Conservation (phyloP, 2,888 invertebrate genomes). For the Agapetus fuscipes region DNA sequence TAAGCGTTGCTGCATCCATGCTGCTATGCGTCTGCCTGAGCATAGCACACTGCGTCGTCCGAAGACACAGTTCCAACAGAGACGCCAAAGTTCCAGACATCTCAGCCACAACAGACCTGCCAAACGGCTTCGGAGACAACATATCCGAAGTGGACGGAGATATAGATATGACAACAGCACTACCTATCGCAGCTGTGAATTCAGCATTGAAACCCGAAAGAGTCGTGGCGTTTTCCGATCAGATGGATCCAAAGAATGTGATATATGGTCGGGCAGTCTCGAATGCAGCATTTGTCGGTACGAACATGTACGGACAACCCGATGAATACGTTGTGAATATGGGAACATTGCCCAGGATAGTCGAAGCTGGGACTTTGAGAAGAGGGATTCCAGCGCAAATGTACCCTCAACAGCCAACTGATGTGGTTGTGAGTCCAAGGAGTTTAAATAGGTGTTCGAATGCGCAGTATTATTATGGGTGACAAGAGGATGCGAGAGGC, state of each 20-base stretch:
- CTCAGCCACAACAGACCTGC: conserved; percentile 64
- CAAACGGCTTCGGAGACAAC: conserved; percentile 77
- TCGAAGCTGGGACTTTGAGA: conserved; percentile 30
- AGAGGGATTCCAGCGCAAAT: conserved; percentile 33
- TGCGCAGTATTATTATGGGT: conserved; percentile 67
- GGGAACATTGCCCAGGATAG: conserved; percentile 28
- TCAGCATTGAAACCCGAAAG: conserved; percentile 36
- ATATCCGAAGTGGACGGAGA: conserved; percentile 78
- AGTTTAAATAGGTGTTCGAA: conserved; percentile 56
- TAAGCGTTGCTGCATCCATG: conserved; percentile 62
- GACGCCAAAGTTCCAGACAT: conserved; percentile 59
- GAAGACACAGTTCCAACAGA: conserved; percentile 51
- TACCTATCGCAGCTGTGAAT: conserved; percentile 48
- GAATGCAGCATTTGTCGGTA: conserved; percentile 41
- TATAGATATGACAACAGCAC: conserved; percentile 62
- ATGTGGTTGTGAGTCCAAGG: conserved; percentile 47
- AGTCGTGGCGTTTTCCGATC: conserved; percentile 36
- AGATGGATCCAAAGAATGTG: conserved; percentile 41
- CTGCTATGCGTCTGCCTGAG: conserved; percentile 63
- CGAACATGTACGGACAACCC: conserved; percentile 48
- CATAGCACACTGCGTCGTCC: conserved; percentile 59
- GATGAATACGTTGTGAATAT: conserved; percentile 28
- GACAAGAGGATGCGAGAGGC: conserved; percentile 52
- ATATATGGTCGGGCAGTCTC: conserved; percentile 39
- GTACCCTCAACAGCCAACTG: conserved; percentile 38